phyloP scores from a whole-genome alignment of 2,888 invertebrate species.

The Troides helena region DNA sequence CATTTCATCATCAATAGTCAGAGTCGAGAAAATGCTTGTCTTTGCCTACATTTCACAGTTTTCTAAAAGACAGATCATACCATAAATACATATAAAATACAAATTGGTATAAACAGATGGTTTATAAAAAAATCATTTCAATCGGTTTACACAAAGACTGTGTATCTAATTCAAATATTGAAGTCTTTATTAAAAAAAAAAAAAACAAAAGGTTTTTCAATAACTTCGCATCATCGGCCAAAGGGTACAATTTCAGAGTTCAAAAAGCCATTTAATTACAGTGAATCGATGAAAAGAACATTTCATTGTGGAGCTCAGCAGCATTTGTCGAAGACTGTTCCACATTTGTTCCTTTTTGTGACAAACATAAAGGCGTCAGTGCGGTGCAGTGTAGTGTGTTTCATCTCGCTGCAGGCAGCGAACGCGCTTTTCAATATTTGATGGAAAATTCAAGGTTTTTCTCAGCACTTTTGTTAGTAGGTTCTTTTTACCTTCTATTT shows the following conservation, averaged over 20 bases:
- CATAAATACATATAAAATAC: too few species aligned
- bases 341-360: conserved; percentile 24
- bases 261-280: conserved; percentile 26
- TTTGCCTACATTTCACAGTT: too few species aligned
- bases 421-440: conserved; percentile 20
- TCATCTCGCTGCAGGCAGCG: conserved; percentile 20
- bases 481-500: neutral
- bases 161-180: too few species aligned
- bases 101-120: too few species aligned
- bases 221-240: neutral
- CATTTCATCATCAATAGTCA: too few species aligned
- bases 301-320: conserved; percentile 22
- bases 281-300: conserved; percentile 26
- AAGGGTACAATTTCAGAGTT: conserved; percentile 15
- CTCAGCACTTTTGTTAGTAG: neutral
- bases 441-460: conserved; percentile 21
- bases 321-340: conserved; percentile 25
- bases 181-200: too few species aligned
- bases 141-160: too few species aligned
- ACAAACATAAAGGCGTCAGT: conserved; percentile 17
- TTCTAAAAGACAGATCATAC: too few species aligned
- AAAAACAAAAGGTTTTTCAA: neutral
- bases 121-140: too few species aligned
- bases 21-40: too few species aligned
- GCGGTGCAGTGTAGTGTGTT: conserved; percentile 18